Evolutionary conservation across 2,113 vertebrate genomes (phyloP), one percentile per base, ranked within the genome.

Genomic region (Cyanoderma ruficeps): DNA sequence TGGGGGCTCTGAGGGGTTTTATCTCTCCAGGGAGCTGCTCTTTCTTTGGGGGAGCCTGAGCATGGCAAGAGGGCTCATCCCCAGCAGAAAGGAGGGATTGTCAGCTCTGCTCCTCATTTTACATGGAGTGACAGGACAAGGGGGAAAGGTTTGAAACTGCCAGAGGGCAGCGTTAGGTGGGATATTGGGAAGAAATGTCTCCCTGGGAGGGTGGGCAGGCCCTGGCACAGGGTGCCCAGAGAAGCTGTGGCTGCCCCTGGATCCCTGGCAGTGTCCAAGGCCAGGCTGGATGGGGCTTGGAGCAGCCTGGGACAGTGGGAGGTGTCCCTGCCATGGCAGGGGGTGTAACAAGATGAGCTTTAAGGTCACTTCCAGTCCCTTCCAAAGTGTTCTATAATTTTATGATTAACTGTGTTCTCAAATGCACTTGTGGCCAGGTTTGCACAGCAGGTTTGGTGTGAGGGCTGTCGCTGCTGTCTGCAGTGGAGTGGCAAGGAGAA

Each of bases 391-490:
- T 81, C 28, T 33, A 5, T 33, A 15, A 11, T 16, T 44, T 4
- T 37, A 2, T 22, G 17, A 37, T 78, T 59, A 64, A 23, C 57
- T 33, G 24, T 6, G 24, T 6, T 92, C 57, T 75, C 27, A 67
- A 71, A 39, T 1, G 12, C 10, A 2, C 24, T 13, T 0, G 3
- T n/a, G 61, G 31, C 30, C 44, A 20, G 53, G 74, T 57, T 70
- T 1, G 1, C 25, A 2, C 2, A 20, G 16, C 28, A 47, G 52
- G 28, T 39, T 68, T 28, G 74, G 22, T 1, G 4, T 27, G 31
- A n/a, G 23, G 6, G 11, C 9, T 55, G 28, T 16, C 37, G 42
- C 39, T 74, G 80, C 55, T 64, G 27, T 28, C 46, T 44, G 71
- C 46, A 28, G 37, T 1, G 9, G 25, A 27, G n/a, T 10, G 41